Evolutionary conservation across 1,140 invertebrate species (phyloP), one percentile per base, ranked within the genome.

Genomic region (Teleopsis dalmanni): DNA sequence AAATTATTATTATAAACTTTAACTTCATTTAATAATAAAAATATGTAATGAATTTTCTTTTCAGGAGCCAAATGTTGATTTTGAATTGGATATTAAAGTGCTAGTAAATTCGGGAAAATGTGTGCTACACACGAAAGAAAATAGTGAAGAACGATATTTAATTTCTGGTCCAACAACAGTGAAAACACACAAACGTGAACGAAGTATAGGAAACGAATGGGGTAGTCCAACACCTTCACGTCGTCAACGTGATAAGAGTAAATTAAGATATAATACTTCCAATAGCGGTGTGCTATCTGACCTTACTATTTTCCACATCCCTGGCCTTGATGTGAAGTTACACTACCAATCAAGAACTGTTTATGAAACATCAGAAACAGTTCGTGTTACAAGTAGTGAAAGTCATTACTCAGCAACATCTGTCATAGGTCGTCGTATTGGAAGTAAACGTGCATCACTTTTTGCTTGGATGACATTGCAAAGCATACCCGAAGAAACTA

Each of bases 71-170:
- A 95, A 89, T 60, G 91, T 98, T 51, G 94, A 98, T 70, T 90
- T 98, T 69, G 92, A 97, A 67, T 74, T 98, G 52, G 93, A 97
- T 72, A 87, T 98, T 0, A 95, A 95, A 74, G 91, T 98, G 25
- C 81, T 95, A 49, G 95, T 98, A 43, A 95, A 95, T 65, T 93
- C 91, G 58, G 95, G 94, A 1, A 95, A 96, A 73, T 98, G 94
- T 74, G 91, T 95, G 22, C 75, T 98, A 3, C 93, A 97, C 72
- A 95, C 93, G 0, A 95, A 94, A 72, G 88, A 93, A 65, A 71
- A 73, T 0, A 79, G 76, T 50, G 87, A 91, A 33, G 88, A 91
- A 41, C 81, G 85, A 55, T 65, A 78, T 8, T 42, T 54, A 21
- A 35, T 80, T 76, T 70, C 70, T 78, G 77, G 80, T 55, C 66